A percentile compares a stretch with the other conserved stretches of the same genome.
phyloP scores from a whole-genome alignment of 1,140 invertebrate genomes.

The Drosophila asahinai region DNA sequence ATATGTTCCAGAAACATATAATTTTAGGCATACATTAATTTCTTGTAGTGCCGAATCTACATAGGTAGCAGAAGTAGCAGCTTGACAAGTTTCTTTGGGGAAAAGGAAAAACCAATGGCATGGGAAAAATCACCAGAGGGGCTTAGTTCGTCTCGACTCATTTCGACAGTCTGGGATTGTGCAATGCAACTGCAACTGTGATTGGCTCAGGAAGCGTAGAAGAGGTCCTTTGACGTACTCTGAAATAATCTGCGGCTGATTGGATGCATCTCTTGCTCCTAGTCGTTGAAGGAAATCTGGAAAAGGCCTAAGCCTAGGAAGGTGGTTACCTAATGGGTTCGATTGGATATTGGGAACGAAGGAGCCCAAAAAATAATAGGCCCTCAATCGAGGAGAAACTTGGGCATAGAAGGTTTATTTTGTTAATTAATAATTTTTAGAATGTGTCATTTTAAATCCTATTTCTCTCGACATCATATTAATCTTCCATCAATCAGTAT shows the following conservation, averaged over 20 bases:
- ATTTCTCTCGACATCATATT: neutral
- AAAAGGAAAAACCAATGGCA: neutral
- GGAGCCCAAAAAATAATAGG: neutral
- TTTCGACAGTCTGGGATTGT: conserved; percentile 15
- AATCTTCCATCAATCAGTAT: neutral
- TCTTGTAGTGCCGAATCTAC: neutral
- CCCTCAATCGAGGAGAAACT: neutral
- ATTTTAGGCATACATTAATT: too few species aligned
- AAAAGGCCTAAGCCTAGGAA: neutral
- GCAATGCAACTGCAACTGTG: conserved; percentile 25
- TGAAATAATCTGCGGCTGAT: conserved; percentile 29
- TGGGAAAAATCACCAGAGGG: conserved; percentile 8
- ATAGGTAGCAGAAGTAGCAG: neutral
- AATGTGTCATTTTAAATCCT: too few species aligned
- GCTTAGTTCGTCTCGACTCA: conserved; percentile 11
- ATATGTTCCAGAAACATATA: too few species aligned
- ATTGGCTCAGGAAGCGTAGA: conserved; percentile 35
- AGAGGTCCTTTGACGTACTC: neutral
- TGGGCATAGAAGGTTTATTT: too few species aligned
- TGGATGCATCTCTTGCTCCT: conserved; percentile 8
- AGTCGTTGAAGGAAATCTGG: neutral
- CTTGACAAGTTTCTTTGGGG: neutral
- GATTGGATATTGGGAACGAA: neutral
- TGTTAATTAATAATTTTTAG: neutral
- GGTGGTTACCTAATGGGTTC: conserved; percentile 11